These are phyloP conservation scores for Xanthia icteritia DNA, from an alignment of 2,888 invertebrate genomes.

Conservation along the genomic window DNA sequence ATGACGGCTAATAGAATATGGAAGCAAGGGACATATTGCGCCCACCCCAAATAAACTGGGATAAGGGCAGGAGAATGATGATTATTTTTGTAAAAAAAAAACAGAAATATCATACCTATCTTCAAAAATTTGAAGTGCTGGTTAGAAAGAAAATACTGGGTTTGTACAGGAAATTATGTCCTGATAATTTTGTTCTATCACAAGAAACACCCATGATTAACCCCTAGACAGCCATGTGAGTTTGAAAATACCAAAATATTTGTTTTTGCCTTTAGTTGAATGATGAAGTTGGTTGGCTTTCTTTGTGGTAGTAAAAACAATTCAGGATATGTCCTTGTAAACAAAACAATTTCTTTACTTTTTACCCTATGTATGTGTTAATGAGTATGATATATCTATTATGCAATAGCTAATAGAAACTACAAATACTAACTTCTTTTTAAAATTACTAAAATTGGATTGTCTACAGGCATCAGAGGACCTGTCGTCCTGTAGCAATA, in stretches of 20 bases:
- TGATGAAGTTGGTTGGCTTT: background rate
- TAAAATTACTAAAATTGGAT: background rate
- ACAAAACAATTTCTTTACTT: background rate
- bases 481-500: background rate
- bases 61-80: background rate
- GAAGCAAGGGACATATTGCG: no score
- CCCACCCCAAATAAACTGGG: no score
- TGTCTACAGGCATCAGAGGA: constrained; percentile 11
- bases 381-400: background rate
- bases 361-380: background rate
- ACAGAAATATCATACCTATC: background rate
- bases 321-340: background rate
- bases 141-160: background rate
- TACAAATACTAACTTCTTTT: background rate
- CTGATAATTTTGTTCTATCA: background rate
- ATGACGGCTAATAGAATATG: no score
- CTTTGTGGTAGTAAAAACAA: background rate
- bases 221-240: background rate
- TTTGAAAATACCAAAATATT: background rate
- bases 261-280: background rate
- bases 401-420: constrained; percentile 1
- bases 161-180: background rate
- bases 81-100: background rate
- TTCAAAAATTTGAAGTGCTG: background rate
- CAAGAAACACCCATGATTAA: background rate